Evolutionary conservation across 2,113 vertebrate species (phyloP), one percentile per base, ranked within the genome.

Genomic region (Sciurus niger): DNA sequence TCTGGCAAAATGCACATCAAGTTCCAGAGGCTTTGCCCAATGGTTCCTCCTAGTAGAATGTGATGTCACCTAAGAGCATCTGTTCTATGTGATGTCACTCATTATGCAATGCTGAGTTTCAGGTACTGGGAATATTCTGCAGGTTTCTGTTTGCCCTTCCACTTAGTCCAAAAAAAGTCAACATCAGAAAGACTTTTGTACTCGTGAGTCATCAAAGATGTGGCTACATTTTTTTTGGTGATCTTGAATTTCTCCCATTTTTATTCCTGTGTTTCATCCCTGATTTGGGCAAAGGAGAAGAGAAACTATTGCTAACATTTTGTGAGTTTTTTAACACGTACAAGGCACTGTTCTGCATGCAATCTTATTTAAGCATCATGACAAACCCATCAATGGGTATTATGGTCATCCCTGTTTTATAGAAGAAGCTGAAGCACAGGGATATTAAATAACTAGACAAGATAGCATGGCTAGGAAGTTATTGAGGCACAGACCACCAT

Each of bases 181-280:
- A 93, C 83, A 86, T 53, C 60, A 6, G n/a, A 48, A 94, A 84
- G 40, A 65, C 68, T 92, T 86, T 78, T 63, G 53, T 92, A 46
- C 32, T 68, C 11, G 8, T 11, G 65, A n/a, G 20, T 89, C 67
- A 7, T 95, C 93, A 94, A 84, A 83, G 30, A 65, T 46, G 14
- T 14, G 22, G 3, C 58, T 60, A 9, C 8, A 18, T 9, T 77
- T 48, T 63, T 63, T 79, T 37, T 5, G 28, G 77, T 25, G 32
- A 55, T 70, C 25, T 84, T 91, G 40, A 95, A 76, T 80, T 82
- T 82, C 84, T 60, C 37, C 84, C 67, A 24, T 60, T 34, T 65
- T 96, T 93, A 68, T 58, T 84, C 80, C 80, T 94, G 37, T 72
- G 20, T 94, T 93, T 93, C 70, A 94, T 51, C 34, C 28, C 46